Evolutionary conservation across 2,797 vertebrate genomes (phyloP), one percentile per base, ranked within the genome.

Genomic region (Notamacropus eugenii): DNA sequence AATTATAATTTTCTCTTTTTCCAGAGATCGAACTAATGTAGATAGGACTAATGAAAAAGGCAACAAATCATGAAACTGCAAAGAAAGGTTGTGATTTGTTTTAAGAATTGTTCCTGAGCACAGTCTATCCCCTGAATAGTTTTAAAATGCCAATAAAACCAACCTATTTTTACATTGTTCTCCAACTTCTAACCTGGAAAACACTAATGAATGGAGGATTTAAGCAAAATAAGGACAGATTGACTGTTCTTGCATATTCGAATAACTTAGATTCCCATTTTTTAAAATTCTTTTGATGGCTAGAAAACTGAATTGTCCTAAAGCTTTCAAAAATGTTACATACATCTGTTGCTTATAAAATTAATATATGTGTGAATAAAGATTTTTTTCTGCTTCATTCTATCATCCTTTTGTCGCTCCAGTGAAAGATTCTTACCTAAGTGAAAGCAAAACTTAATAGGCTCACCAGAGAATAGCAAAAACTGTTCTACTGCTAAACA

Each of bases 391-490:
- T 82, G n/a, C n/a, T 82, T 82, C 67, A 8, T 82, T 82, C 67
- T 46, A 40, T 46, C n/a, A 40, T 82, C n/a, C n/a, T 82, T 82
- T 46, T 82, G n/a, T 82, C 24, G n/a, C 19, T 82, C n/a, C 67
- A 82, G 67, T 82, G 67, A 82, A 82, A 46, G 19, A 82, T 82
- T 82, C 46, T 82, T 46, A 46, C 67, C 67, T 82, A 82, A 82
- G 67, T 82, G 67, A 82, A 40, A 82, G 67, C 67, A 82, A 82
- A 46, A 82, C 67, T 82, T 82, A 82, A 82, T 82, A 82, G 67
- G 67, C 67, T 82, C 67, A 82, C 67, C 67, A 82, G 67, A 82
- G 67, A 82, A 82, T 82, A 82, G 67, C 67, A 82, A 82, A 82
- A 82, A 82, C 67, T 82, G 40, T 82, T 82, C 67, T 82, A 82